These are phyloP conservation scores for Dendrocincla fuliginosa DNA, from an alignment of 2,797 vertebrate genomes.

Conservation along the genomic window DNA sequence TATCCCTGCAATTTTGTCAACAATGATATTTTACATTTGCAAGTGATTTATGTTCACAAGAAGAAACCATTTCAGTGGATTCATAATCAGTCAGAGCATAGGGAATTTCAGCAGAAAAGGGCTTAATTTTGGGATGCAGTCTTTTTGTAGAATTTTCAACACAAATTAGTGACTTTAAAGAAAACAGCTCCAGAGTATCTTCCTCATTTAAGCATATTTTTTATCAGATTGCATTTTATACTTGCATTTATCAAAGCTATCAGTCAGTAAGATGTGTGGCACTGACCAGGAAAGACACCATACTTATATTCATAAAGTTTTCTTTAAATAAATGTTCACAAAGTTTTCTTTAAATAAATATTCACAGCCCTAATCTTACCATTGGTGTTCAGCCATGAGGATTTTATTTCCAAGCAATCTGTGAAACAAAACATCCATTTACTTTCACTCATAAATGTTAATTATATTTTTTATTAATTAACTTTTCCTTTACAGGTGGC, in stretches of 20 bases:
- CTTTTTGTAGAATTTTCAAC: neutral
- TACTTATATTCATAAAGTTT: neutral
- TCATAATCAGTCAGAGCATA: neutral
- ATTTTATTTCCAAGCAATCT: neutral
- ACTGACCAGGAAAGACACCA: neutral
- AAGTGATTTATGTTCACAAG: neutral
- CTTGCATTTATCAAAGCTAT: neutral
- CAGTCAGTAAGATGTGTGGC: neutral
- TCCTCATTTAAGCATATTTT: neutral
- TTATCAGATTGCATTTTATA: neutral
- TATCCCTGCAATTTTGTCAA: neutral
- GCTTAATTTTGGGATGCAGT: neutral
- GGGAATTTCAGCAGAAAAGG: neutral
- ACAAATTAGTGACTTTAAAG: neutral
- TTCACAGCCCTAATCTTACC: neutral
- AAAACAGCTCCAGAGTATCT: fast-evolving
- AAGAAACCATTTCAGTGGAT: neutral
- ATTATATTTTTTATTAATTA: slow-evolving; percentile 57
- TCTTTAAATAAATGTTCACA: neutral
- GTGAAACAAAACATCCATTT: neutral
- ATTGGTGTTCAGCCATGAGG: neutral
- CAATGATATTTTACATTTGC: neutral
- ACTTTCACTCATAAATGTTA: slow-evolving; percentile 6
- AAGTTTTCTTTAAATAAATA: neutral
- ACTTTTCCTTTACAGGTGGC: slow-evolving; percentile 39